Evolutionary conservation across 53 echinoderm and acorn worm species (phyloP).

Genomic region (Pentamera pediparva): DNA sequence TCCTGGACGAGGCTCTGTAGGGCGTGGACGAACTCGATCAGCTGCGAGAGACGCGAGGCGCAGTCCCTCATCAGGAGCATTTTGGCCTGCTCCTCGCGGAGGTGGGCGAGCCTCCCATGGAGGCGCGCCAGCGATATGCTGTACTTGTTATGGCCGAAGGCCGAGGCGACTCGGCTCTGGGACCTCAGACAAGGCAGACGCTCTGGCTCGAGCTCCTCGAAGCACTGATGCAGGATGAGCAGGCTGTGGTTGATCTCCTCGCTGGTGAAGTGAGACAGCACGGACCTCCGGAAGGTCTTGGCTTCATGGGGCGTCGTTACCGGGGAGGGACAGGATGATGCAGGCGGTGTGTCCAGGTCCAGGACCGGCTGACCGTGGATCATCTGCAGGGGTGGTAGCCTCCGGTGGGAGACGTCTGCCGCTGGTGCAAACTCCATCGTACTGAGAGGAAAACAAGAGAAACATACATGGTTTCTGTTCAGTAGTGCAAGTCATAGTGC

Average conservation of each 20-base stretch:
- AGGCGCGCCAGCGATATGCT: constrained; percentile 74
- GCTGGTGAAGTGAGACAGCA: constrained; percentile 50
- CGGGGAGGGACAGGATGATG: constrained; percentile 56
- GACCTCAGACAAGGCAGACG: constrained; percentile 66
- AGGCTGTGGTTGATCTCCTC: constrained; percentile 88
- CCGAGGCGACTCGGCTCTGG: constrained; percentile 59
- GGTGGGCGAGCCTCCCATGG: constrained; percentile 49
- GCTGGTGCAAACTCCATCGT: constrained; percentile 34
- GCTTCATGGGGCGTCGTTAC: constrained; percentile 37
- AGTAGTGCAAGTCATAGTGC: no score
- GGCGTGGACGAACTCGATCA: constrained; percentile 63
- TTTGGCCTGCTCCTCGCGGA: constrained; percentile 65
- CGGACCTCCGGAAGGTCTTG: constrained; percentile 28
- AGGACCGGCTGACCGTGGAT: constrained; percentile 83
- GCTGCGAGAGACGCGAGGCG: constrained; percentile 59
- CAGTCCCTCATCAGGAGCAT: constrained; percentile 73
- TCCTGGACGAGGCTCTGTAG: constrained; percentile 67
- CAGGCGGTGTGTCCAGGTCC: constrained; percentile 92
- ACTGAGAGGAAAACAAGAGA: not conserved
- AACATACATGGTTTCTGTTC: no score
- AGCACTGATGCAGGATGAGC: constrained; percentile 76
- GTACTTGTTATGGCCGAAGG: constrained; percentile 94
- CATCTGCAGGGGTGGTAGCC: constrained; percentile 78
- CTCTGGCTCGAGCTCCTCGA: constrained; percentile 62
- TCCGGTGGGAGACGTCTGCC: constrained; percentile 56